Conservation (phyloP, 2,888 invertebrate species). For the Tipula lateralis region DNA sequence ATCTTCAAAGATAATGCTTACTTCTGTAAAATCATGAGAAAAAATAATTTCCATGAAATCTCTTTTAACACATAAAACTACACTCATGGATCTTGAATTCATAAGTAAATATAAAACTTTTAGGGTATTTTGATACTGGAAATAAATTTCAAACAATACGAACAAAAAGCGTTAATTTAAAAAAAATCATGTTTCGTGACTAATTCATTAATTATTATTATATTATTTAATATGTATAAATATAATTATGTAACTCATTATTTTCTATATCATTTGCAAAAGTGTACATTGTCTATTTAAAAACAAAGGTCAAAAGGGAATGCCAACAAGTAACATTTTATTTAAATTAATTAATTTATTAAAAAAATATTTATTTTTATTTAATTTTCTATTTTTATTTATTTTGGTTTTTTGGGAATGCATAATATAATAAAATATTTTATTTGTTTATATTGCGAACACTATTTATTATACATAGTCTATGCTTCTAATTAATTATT, state of each 20-base stretch:
- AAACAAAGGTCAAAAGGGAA: conserved; percentile 29
- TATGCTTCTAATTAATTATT: not conserved
- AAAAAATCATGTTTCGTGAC: too few relatives aligned
- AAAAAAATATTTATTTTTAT: not conserved
- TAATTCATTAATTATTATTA: too few relatives aligned
- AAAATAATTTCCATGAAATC: too few relatives aligned
- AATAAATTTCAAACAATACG: too few relatives aligned
- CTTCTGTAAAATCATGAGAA: too few relatives aligned
- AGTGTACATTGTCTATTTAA: not conserved
- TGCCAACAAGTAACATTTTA: conserved; percentile 29
- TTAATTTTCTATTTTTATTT: not conserved
- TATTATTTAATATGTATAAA: not conserved
- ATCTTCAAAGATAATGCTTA: too few relatives aligned
- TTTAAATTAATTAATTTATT: not conserved
- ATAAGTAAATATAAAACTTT: too few relatives aligned
- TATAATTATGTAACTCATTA: not conserved
- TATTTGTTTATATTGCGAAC: not conserved
- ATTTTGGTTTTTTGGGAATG: not conserved
- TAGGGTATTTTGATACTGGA: too few relatives aligned
- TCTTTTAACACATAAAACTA: too few relatives aligned
- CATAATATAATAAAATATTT: not conserved
- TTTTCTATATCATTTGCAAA: not conserved
- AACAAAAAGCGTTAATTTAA: too few relatives aligned
- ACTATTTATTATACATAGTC: not conserved
- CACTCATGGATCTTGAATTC: too few relatives aligned